Evolutionary conservation across 2,888 invertebrate genomes (phyloP).

Genomic region (Platypus cylindrus): DNA sequence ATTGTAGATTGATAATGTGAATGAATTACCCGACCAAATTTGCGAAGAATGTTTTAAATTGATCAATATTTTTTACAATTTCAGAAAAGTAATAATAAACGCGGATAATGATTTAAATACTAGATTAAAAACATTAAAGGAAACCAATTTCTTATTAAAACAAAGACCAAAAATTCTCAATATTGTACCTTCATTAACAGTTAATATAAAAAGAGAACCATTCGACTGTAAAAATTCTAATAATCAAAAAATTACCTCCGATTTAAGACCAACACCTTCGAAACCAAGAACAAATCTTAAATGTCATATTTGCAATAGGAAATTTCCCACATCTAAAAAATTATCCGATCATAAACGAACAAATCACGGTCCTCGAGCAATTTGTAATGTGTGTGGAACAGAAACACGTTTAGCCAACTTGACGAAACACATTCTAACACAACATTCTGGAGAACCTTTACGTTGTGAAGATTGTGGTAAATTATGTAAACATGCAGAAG

Average conservation of each 20-base stretch:
- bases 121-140: not conserved
- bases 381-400: slow-evolving; percentile 29
- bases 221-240: slow-evolving; percentile 4
- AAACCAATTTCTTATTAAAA: slow-evolving; percentile 11
- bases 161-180: slow-evolving; percentile 11
- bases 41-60: not conserved
- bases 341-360: slow-evolving; percentile 20
- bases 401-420: slow-evolving; percentile 18
- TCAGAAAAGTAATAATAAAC: not conserved
- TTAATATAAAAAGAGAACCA: slow-evolving; percentile 4
- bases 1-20: no score
- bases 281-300: slow-evolving; percentile 13
- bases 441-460: slow-evolving; percentile 24
- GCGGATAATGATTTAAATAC: not conserved
- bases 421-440: slow-evolving; percentile 20
- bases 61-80: not conserved
- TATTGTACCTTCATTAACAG: slow-evolving; percentile 5
- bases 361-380: slow-evolving; percentile 21
- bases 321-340: slow-evolving; percentile 17
- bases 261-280: slow-evolving; percentile 4
- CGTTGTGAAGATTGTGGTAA: slow-evolving; percentile 24
- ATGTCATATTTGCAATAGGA: slow-evolving; percentile 21
- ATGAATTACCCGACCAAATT: no score
- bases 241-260: slow-evolving; percentile 4
- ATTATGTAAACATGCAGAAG: slow-evolving; percentile 26